Conservation (phyloP, 1,140 invertebrate genomes). For the Zaprionus ghesquierei region DNA sequence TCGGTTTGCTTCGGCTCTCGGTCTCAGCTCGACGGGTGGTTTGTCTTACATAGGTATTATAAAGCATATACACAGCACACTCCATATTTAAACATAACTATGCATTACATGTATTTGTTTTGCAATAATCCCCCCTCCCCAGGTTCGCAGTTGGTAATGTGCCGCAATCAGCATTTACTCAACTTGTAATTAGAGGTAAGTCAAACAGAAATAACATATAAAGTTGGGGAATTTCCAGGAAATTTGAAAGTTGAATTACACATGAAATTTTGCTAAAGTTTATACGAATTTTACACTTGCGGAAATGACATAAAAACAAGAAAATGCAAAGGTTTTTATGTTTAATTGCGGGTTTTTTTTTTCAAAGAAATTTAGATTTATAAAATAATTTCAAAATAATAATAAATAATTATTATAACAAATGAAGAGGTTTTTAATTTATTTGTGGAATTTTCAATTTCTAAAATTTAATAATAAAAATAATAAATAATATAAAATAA, state of each 20-base stretch:
- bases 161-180: constrained; percentile 50
- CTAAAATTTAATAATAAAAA: too few species aligned
- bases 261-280: neutral
- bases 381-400: neutral
- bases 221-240: neutral
- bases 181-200: constrained; percentile 24
- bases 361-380: neutral
- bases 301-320: neutral
- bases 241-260: neutral
- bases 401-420: neutral
- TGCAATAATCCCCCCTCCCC: constrained; percentile 21
- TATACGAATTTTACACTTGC: neutral
- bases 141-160: constrained; percentile 51
- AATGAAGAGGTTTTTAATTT: neutral
- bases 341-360: neutral
- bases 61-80: constrained; percentile 4
- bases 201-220: neutral
- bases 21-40: constrained; percentile 1
- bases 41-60: constrained; percentile 1
- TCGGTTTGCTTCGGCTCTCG: neutral
- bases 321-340: neutral
- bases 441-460: too few species aligned
- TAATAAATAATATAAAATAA: too few species aligned
- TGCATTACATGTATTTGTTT: constrained; percentile 35
- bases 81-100: constrained; percentile 19